phyloP scores from a whole-genome alignment of 1,140 invertebrate species.

The Bombus pyrosoma region DNA sequence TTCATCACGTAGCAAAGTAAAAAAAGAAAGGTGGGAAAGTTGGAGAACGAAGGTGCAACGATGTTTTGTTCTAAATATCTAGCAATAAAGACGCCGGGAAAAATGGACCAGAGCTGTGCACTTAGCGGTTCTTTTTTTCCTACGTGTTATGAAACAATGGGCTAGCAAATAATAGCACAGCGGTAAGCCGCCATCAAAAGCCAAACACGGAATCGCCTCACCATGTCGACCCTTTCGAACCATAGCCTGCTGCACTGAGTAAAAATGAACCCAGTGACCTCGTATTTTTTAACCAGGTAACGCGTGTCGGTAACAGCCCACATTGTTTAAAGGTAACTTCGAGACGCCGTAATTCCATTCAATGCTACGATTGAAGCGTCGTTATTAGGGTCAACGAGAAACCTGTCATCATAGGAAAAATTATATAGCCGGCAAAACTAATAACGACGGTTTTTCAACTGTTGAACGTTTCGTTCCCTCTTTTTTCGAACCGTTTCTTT shows the following conservation, averaged over 20 bases:
- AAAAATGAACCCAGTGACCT: background rate
- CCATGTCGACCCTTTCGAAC: background rate
- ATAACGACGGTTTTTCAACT: conserved; percentile 6
- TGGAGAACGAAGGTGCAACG: background rate
- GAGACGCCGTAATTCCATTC: background rate
- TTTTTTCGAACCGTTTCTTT: background rate
- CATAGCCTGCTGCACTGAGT: background rate
- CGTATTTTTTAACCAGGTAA: background rate
- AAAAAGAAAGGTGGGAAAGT: background rate
- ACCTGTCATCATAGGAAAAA: background rate
- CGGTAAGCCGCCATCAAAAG: background rate
- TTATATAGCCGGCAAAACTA: background rate
- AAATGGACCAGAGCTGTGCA: background rate
- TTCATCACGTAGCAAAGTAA: no score
- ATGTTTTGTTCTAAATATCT: background rate
- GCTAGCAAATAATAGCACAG: background rate
- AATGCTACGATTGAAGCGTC: background rate
- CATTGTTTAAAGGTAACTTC: background rate
- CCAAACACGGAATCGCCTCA: background rate
- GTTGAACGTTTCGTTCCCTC: background rate
- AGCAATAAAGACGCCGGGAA: background rate
- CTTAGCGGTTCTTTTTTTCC: background rate
- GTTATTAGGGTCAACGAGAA: background rate
- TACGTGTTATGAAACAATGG: background rate
- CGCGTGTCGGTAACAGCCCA: background rate